Conservation (phyloP, 2,888 invertebrate genomes). For the Sinotaia quadrata region DNA sequence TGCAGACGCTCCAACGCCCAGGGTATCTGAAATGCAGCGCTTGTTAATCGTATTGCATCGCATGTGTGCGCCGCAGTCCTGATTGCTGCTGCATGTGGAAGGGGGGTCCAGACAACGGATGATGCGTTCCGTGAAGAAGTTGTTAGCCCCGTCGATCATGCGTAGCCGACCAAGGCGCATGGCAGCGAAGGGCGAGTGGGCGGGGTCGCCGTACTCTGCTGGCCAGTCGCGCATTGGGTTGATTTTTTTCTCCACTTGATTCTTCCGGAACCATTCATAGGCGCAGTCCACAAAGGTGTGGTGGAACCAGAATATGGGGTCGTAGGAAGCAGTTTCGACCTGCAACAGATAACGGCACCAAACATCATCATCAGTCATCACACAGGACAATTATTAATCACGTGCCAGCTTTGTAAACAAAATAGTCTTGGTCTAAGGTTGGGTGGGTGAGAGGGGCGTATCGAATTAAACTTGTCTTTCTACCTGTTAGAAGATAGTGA, state of each 20-base stretch:
- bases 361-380: too few species aligned
- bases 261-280: slow-evolving; percentile 41
- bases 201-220: slow-evolving; percentile 32
- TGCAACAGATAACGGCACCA: too few species aligned
- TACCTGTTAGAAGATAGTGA: too few species aligned
- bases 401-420: too few species aligned
- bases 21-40: slow-evolving; percentile 45
- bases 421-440: too few species aligned
- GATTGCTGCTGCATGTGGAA: slow-evolving; percentile 33
- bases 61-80: slow-evolving; percentile 48
- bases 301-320: slow-evolving; percentile 48
- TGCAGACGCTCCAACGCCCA: not conserved
- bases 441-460: too few species aligned
- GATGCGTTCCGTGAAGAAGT: slow-evolving; percentile 41
- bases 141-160: slow-evolving; percentile 55
- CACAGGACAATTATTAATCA: too few species aligned
- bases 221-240: slow-evolving; percentile 39
- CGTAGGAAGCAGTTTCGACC: slow-evolving; percentile 43
- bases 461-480: too few species aligned
- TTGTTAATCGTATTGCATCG: slow-evolving; percentile 45
- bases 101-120: slow-evolving; percentile 40
- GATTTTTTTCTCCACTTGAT: slow-evolving; percentile 30
- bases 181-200: slow-evolving; percentile 39
- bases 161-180: slow-evolving; percentile 54
- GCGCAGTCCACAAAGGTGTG: slow-evolving; percentile 44